Evolutionary conservation across 2,888 invertebrate genomes (phyloP).

Genomic region (Philonicus albiceps): DNA sequence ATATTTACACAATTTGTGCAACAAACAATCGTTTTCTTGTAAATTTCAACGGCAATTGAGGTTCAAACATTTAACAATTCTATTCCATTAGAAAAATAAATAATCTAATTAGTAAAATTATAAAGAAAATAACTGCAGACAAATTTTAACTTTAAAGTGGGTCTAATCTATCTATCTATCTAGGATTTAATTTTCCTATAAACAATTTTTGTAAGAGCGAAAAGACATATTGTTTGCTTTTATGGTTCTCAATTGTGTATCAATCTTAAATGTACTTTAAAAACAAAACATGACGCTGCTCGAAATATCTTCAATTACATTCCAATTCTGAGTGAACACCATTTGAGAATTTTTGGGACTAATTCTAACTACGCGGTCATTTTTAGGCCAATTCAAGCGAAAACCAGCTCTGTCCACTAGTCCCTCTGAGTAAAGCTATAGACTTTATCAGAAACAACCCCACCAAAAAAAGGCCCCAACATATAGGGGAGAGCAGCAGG

Average conservation of each 20-base stretch:
- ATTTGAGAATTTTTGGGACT: not conserved
- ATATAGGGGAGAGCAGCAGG: constrained; percentile 5
- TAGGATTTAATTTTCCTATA: too few species aligned
- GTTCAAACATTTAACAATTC: too few species aligned
- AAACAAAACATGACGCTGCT: not conserved
- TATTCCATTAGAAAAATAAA: too few species aligned
- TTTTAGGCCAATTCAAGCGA: constrained; percentile 26
- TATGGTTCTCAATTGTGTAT: not conserved
- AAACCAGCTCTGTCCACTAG: not conserved
- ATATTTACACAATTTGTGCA: too few species aligned
- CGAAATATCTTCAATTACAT: not conserved
- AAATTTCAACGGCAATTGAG: too few species aligned
- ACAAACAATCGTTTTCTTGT: too few species aligned
- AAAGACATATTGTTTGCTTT: too few species aligned
- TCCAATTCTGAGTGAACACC: not conserved
- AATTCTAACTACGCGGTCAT: not conserved
- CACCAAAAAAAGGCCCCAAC: not conserved
- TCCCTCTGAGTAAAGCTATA: not conserved
- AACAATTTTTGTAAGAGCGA: not conserved
- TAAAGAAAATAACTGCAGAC: too few species aligned
- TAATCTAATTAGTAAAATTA: too few species aligned
- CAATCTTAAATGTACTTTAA: not conserved
- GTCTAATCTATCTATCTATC: too few species aligned
- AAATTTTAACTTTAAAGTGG: too few species aligned
- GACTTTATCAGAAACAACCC: not conserved